phyloP scores from a whole-genome alignment of 2,888 invertebrate genomes.

The Athripsodes cinereus region DNA sequence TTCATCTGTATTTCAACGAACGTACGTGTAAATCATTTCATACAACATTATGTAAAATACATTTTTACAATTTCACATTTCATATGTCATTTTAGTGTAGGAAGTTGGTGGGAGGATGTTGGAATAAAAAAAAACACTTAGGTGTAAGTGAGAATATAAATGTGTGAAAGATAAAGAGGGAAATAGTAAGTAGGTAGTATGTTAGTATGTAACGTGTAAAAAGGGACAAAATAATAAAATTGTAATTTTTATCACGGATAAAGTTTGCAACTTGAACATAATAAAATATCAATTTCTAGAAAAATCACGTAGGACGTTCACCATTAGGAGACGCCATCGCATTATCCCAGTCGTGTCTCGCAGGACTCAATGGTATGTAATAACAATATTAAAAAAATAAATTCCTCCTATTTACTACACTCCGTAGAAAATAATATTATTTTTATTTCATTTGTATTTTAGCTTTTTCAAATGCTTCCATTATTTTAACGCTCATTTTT shows the following conservation, averaged over 20 bases:
- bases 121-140: too few relatives aligned
- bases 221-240: conserved; percentile 15
- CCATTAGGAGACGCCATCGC: conserved; percentile 6
- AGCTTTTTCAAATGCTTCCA: too few relatives aligned
- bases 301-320: conserved; percentile 27
- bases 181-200: too few relatives aligned
- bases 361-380: background rate
- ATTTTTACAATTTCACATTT: too few relatives aligned
- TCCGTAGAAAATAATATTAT: too few relatives aligned
- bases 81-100: too few relatives aligned
- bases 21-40: too few relatives aligned
- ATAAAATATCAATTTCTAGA: conserved; percentile 28
- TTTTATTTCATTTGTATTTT: too few relatives aligned
- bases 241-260: conserved; percentile 25
- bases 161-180: conserved; percentile 7
- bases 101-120: too few relatives aligned
- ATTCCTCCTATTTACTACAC: background rate
- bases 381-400: conserved; percentile 2
- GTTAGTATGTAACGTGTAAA: conserved; percentile 2
- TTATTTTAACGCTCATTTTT: too few relatives aligned
- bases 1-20: too few relatives aligned
- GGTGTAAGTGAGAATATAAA: background rate
- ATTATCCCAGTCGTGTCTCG: background rate
- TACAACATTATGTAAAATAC: too few relatives aligned
- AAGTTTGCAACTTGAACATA: conserved; percentile 27